These are phyloP conservation scores for Drosophila parvula DNA, from an alignment of 1,140 invertebrate genomes.

Conservation along the genomic window DNA sequence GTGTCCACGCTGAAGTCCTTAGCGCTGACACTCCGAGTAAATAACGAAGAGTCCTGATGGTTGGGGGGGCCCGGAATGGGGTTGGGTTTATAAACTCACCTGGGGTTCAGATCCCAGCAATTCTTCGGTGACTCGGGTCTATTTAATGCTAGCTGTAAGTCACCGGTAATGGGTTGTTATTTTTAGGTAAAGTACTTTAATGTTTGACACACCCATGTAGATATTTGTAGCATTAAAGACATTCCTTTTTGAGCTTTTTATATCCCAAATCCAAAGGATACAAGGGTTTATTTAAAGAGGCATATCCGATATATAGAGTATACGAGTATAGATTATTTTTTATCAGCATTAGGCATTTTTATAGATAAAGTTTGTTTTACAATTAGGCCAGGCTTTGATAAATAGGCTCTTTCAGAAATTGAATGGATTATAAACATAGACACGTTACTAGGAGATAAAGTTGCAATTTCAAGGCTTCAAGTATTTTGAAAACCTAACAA, in stretches of 20 bases:
- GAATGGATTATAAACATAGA: no score
- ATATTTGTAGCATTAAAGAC: neutral
- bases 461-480: no score
- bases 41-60: conserved; percentile 41
- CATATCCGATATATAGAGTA: neutral
- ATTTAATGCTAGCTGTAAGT: conserved; percentile 5
- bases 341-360: neutral
- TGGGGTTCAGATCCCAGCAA: conserved; percentile 1
- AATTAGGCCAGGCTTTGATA: neutral
- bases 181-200: neutral
- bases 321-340: no score
- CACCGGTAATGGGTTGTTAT: neutral
- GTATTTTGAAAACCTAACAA: no score
- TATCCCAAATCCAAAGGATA: neutral
- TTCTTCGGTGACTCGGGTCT: conserved; percentile 1
- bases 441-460: no score
- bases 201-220: neutral
- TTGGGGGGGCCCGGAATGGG: conserved; percentile 4
- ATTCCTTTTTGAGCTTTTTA: neutral
- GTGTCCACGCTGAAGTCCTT: conserved; percentile 50
- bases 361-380: neutral
- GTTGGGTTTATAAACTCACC: conserved; percentile 1
- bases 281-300: no score
- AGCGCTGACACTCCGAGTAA: conserved; percentile 66
- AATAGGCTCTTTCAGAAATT: no score